phyloP scores from a whole-genome alignment of 2,113 vertebrate genomes.

The Aldabrachelys gigantea region DNA sequence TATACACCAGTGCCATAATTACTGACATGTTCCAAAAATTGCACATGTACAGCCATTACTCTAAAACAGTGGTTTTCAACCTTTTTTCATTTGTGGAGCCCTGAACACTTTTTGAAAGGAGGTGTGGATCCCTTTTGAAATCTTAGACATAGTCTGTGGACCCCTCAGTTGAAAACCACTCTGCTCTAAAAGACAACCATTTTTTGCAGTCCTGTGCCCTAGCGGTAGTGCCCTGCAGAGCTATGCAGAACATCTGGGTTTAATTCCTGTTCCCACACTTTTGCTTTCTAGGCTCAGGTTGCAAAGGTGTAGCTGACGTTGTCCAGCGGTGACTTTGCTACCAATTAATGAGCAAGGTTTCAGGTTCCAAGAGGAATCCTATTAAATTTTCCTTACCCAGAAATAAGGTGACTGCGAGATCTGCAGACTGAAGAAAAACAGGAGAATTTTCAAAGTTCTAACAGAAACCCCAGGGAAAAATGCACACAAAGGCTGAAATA shows the following conservation, averaged over 20 bases:
- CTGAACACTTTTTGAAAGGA: background rate
- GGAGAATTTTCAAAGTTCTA: background rate
- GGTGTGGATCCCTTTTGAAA: background rate
- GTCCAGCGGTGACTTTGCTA: background rate
- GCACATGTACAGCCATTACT: rapidly evolving
- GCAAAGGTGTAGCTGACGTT: no score
- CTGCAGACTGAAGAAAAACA: background rate
- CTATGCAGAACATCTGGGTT: rapidly evolving
- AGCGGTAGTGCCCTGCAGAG: rapidly evolving
- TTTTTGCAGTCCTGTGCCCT: background rate
- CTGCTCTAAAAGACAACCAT: background rate
- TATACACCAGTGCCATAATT: background rate
- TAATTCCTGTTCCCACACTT: rapidly evolving
- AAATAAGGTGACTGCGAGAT: background rate
- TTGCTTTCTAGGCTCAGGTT: no score
- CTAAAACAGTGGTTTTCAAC: background rate
- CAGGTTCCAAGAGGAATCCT: background rate
- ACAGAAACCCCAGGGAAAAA: background rate
- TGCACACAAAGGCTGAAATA: background rate
- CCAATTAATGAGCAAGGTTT: background rate
- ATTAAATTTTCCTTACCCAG: background rate
- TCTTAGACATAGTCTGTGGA: background rate
- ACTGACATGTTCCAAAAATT: rapidly evolving
- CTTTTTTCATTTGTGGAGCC: background rate
- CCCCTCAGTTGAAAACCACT: background rate